Evolutionary conservation across 2,888 invertebrate genomes (phyloP).

Genomic region (Orthosia gracilis): DNA sequence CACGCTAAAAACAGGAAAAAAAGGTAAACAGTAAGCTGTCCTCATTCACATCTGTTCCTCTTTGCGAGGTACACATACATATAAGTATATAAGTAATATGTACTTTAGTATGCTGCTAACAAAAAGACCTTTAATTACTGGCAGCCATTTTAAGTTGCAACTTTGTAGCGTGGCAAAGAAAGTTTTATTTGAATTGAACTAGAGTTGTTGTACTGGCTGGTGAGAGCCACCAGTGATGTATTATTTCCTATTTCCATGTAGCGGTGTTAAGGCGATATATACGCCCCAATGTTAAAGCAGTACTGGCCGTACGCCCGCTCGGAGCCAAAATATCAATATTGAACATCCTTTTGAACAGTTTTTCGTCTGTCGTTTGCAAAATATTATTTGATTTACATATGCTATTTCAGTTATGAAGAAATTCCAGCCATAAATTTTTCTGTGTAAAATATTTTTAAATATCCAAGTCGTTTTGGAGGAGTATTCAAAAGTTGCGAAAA

Average conservation of each 20-base stretch:
- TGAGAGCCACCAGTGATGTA: neutral
- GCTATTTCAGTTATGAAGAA: no score
- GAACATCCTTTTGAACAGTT: no score
- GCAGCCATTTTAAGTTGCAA: constrained; percentile 41
- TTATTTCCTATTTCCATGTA: neutral
- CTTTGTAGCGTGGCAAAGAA: constrained; percentile 32
- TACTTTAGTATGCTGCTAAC: constrained; percentile 32
- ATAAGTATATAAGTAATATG: constrained; percentile 10
- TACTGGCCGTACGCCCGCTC: no score
- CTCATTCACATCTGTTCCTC: constrained; percentile 41
- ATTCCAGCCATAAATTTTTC: no score
- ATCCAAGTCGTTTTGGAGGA: no score
- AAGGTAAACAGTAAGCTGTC: constrained; percentile 34
- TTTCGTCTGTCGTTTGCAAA: no score
- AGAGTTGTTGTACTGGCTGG: constrained; percentile 17
- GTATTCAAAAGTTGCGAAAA: no score
- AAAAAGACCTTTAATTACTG: constrained; percentile 43
- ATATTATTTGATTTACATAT: no score
- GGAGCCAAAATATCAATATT: no score
- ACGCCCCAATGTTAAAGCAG: no score
- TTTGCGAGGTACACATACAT: constrained; percentile 10
- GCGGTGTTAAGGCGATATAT: no score
- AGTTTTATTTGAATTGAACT: constrained; percentile 14
- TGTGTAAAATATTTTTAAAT: no score
- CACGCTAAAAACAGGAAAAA: constrained; percentile 33